Evolutionary conservation across 2,888 invertebrate species (phyloP).

Genomic region (Limenitis camilla): DNA sequence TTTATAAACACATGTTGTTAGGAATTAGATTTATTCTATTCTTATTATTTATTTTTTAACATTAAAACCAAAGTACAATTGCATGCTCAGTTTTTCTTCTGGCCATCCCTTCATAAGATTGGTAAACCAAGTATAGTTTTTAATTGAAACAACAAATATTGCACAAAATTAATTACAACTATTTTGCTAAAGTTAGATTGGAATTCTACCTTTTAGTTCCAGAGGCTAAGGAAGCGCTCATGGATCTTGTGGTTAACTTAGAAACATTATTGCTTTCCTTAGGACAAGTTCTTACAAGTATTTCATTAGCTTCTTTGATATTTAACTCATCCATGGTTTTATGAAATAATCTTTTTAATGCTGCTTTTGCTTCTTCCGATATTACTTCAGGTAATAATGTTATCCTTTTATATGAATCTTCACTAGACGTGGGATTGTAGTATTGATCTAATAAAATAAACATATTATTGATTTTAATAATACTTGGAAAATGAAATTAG

Average conservation of each 20-base stretch:
- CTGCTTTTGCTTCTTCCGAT: slow-evolving; percentile 77
- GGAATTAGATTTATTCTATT: no score
- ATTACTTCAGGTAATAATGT: slow-evolving; percentile 83
- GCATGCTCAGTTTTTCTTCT: no score
- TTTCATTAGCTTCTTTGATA: slow-evolving; percentile 85
- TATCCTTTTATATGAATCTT: slow-evolving; percentile 82
- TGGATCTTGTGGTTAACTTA: slow-evolving; percentile 59
- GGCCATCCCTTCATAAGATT: no score
- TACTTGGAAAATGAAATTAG: neutral
- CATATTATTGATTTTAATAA: neutral
- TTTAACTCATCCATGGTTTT: slow-evolving; percentile 81
- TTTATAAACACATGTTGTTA: no score
- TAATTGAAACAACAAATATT: no score
- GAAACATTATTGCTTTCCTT: slow-evolving; percentile 65
- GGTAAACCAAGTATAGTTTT: no score
- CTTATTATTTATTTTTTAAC: no score
- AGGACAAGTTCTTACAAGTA: slow-evolving; percentile 84
- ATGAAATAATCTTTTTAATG: slow-evolving; percentile 78
- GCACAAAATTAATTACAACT: no score
- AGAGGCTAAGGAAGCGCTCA: slow-evolving; percentile 45
- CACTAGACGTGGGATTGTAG: slow-evolving; percentile 76
- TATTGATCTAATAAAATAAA: slow-evolving; percentile 56
- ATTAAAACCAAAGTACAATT: no score
- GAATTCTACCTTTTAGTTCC: slow-evolving; percentile 52
- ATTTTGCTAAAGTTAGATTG: no score